These are phyloP conservation scores for Belonocnema kinseyi DNA, from an alignment of 1,140 invertebrate species.

Conservation along the genomic window DNA sequence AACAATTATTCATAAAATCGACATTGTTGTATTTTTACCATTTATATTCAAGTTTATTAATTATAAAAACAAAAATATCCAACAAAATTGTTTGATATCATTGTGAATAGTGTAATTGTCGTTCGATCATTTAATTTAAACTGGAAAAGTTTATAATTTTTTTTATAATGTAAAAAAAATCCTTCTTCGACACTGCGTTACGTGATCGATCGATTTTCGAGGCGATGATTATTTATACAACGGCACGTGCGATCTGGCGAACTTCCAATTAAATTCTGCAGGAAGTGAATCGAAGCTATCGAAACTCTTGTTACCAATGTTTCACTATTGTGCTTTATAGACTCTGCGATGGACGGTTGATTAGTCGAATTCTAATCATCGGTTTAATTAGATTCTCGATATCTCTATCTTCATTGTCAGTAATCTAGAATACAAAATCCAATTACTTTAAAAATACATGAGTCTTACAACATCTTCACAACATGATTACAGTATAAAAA, in stretches of 20 bases:
- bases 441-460: not conserved
- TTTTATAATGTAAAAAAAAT: not conserved
- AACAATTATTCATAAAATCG: too few relatives aligned
- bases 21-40: too few relatives aligned
- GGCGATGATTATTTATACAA: conserved; percentile 64
- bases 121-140: too few relatives aligned
- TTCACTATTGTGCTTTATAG: conserved; percentile 25
- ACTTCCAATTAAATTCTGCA: conserved; percentile 64
- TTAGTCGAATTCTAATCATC: conserved; percentile 22
- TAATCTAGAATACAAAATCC: not conserved
- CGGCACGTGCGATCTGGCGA: conserved; percentile 60
- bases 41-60: too few relatives aligned
- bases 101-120: too few relatives aligned
- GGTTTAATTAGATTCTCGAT: conserved; percentile 10
- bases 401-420: conserved; percentile 14
- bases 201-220: conserved; percentile 60
- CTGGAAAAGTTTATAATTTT: not conserved
- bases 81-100: too few relatives aligned
- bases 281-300: conserved; percentile 48
- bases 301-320: conserved; percentile 33
- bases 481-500: too few relatives aligned
- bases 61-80: too few relatives aligned
- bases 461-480: too few relatives aligned
- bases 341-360: conserved; percentile 22
- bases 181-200: not conserved